Conservation (phyloP, 1,140 invertebrate species). For the Zaprionus taronus region DNA sequence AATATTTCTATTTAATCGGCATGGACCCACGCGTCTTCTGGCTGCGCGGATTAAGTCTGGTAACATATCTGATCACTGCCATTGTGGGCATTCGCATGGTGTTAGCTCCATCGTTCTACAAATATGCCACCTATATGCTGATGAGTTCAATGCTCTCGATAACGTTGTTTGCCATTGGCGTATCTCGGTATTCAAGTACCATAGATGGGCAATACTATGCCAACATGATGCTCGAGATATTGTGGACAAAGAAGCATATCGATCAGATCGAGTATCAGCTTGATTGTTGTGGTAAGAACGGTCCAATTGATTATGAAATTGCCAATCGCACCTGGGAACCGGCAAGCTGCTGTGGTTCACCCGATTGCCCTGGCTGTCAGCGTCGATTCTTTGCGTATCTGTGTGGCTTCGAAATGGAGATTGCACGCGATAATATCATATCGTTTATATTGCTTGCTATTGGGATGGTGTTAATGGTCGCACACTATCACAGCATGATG, state of each 20-base stretch:
- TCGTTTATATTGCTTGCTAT: constrained; percentile 27
- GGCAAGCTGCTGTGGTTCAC: constrained; percentile 44
- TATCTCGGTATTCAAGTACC: constrained; percentile 1
- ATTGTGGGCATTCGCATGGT: constrained; percentile 49
- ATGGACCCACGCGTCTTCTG: constrained; percentile 29
- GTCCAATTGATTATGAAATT: constrained; percentile 45
- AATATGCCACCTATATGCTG: constrained; percentile 40
- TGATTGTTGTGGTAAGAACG: constrained; percentile 52
- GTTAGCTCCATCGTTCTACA: constrained; percentile 7
- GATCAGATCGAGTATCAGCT: constrained; percentile 34
- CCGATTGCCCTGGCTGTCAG: constrained; percentile 43
- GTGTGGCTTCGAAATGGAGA: constrained; percentile 48
- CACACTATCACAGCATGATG: constrained; percentile 11
- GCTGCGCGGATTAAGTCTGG: constrained; percentile 17
- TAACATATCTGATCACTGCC: constrained; percentile 16
- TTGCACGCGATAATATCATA: constrained; percentile 59
- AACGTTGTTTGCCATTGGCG: constrained; percentile 29
- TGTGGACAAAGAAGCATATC: constrained; percentile 30
- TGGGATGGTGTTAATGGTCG: constrained; percentile 29
- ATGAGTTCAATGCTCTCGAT: constrained; percentile 8
- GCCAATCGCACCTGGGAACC: constrained; percentile 47
- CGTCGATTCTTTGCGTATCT: constrained; percentile 17
- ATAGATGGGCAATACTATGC: constrained; percentile 14
- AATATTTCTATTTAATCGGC: constrained; percentile 8
- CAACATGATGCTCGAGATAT: constrained; percentile 20